phyloP scores from a whole-genome alignment of 1,140 invertebrate genomes.

The Globodera rostochiensis region DNA sequence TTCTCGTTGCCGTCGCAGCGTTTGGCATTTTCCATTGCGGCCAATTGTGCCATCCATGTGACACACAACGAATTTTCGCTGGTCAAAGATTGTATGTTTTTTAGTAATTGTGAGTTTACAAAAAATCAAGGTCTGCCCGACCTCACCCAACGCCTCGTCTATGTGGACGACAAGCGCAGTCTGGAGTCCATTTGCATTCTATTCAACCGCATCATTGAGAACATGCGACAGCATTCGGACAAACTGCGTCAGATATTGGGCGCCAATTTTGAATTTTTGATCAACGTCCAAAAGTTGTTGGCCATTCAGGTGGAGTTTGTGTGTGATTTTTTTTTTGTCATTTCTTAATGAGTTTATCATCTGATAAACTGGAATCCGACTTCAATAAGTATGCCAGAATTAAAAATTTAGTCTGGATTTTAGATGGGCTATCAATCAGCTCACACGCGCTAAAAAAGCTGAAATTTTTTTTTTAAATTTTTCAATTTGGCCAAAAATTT shows the following conservation, averaged over 20 bases:
- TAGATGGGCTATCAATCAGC: too few relatives aligned
- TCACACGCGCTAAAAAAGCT: too few relatives aligned
- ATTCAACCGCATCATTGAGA: constrained; percentile 90
- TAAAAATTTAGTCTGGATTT: too few relatives aligned
- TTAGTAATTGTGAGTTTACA: neutral
- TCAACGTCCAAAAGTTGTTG: constrained; percentile 79
- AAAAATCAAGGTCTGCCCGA: constrained; percentile 35
- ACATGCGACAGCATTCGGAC: constrained; percentile 86
- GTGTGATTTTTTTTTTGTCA: too few relatives aligned
- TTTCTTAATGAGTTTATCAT: too few relatives aligned
- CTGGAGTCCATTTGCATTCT: constrained; percentile 94
- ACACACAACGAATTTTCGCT: constrained; percentile 46
- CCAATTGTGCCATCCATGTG: constrained; percentile 58
- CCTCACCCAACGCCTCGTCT: constrained; percentile 57
- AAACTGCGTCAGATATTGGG: constrained; percentile 92
- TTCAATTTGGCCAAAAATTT: too few relatives aligned
- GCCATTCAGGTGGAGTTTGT: constrained; percentile 44
- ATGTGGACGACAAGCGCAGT: constrained; percentile 83
- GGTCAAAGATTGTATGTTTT: constrained; percentile 47
- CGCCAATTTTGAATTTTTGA: constrained; percentile 74
- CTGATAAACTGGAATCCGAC: too few relatives aligned
- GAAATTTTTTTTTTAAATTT: too few relatives aligned
- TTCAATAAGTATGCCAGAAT: too few relatives aligned
- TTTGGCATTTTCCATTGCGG: constrained; percentile 63
- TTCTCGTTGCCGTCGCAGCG: constrained; percentile 61